Conservation (phyloP, 2,797 vertebrate species). For the Streptopelia turtur region DNA sequence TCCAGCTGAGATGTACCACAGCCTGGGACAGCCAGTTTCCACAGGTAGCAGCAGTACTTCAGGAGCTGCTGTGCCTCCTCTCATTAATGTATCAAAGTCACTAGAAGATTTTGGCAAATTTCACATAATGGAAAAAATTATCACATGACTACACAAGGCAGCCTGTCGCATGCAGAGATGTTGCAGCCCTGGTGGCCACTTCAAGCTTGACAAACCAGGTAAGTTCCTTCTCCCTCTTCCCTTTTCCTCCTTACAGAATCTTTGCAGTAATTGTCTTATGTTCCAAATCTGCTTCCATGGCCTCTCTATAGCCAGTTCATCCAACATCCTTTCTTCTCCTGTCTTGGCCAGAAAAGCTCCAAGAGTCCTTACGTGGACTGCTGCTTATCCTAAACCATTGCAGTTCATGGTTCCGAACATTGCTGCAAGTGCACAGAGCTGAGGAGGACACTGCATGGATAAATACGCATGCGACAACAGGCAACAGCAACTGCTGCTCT, state of each 20-base stretch:
- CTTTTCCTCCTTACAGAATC: background rate
- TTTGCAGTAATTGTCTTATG: background rate
- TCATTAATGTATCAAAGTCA: background rate
- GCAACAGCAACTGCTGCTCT: background rate
- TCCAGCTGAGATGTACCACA: background rate
- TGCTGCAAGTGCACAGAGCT: background rate
- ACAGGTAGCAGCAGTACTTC: background rate
- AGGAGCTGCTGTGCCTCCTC: background rate
- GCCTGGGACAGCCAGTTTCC: background rate
- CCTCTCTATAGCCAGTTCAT: background rate
- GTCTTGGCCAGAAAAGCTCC: background rate
- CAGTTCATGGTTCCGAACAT: background rate
- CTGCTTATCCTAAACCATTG: background rate
- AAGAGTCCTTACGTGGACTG: background rate
- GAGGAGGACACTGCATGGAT: background rate
- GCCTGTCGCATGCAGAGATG: background rate
- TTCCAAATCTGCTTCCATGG: background rate
- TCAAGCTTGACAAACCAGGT: background rate
- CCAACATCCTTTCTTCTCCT: background rate
- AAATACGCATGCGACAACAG: rapidly evolving
- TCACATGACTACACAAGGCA: background rate
- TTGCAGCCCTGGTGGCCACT: background rate
- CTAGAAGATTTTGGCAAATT: background rate
- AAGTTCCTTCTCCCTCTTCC: background rate
- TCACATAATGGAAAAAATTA: background rate